phyloP scores from a whole-genome alignment of 2,113 vertebrate species.

The Lagopus muta region DNA sequence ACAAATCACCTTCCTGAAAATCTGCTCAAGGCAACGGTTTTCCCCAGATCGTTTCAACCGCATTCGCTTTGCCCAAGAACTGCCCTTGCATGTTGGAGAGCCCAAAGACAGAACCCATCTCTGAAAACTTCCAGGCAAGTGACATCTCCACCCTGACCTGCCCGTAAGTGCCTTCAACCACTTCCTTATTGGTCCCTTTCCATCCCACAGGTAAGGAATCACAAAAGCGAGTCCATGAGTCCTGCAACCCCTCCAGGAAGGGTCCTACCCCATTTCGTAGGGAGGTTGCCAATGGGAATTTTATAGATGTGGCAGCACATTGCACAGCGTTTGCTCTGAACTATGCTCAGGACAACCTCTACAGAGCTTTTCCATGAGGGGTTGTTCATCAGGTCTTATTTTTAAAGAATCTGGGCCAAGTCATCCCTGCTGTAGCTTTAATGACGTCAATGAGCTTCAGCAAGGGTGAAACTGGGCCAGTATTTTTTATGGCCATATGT shows the following conservation, averaged over 20 bases:
- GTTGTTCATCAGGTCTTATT: constrained; percentile 63
- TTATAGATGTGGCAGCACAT: neutral
- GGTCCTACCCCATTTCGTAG: neutral
- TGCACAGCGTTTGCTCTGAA: neutral
- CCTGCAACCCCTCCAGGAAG: neutral
- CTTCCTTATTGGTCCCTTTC: neutral
- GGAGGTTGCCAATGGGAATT: neutral
- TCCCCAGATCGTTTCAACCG: neutral
- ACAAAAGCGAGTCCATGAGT: neutral
- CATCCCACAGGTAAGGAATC: neutral
- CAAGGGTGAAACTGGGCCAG: constrained; percentile 70
- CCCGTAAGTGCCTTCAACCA: neutral
- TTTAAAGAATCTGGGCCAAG: constrained; percentile 73
- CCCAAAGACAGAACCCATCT: neutral
- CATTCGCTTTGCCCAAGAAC: neutral
- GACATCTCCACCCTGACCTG: neutral
- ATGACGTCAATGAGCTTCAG: constrained; percentile 70
- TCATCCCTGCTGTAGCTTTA: constrained; percentile 71
- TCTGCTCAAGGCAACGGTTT: neutral
- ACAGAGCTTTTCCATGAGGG: constrained; percentile 53
- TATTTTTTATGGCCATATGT: constrained; percentile 67
- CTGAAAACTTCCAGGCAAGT: neutral
- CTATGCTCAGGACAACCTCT: constrained; percentile 34
- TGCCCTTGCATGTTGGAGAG: neutral
- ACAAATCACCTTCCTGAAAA: neutral